phyloP scores from a whole-genome alignment of 2,888 invertebrate species.

The Neria commutata region DNA sequence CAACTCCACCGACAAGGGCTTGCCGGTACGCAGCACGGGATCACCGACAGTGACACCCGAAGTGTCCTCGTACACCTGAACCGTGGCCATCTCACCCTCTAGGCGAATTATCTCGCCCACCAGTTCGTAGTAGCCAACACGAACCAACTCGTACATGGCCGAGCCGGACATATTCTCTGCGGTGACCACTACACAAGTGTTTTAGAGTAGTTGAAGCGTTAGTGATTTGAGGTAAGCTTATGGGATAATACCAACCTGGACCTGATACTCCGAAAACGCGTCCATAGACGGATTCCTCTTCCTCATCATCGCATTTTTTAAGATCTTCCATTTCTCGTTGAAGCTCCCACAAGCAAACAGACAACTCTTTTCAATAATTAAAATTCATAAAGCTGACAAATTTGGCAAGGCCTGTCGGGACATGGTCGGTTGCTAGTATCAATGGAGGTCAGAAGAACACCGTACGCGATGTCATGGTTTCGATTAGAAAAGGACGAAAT shows the following conservation, averaged over 20 bases:
- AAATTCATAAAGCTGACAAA: too few relatives aligned
- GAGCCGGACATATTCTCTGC: constrained; percentile 98
- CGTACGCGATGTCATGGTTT: too few relatives aligned
- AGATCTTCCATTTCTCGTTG: too few relatives aligned
- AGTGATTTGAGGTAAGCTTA: not conserved
- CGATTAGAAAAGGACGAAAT: too few relatives aligned
- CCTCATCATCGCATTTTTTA: constrained; percentile 63
- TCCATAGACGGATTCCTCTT: constrained; percentile 85
- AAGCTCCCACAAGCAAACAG: too few relatives aligned
- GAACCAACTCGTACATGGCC: constrained; percentile 98
- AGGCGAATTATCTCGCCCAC: constrained; percentile 99
- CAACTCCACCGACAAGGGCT: constrained; percentile 95
- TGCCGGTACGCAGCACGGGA: constrained; percentile 95
- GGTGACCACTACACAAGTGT: constrained; percentile 85
- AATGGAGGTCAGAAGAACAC: too few relatives aligned
- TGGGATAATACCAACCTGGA: constrained; percentile 72
- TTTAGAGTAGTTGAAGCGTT: too few relatives aligned
- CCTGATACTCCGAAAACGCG: constrained; percentile 98
- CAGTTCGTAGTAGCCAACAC: constrained; percentile 94
- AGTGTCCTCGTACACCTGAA: constrained; percentile 94
- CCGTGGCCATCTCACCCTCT: constrained; percentile 98
- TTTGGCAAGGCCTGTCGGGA: too few relatives aligned
- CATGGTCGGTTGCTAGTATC: too few relatives aligned
- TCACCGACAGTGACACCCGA: constrained; percentile 99
- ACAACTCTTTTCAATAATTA: too few relatives aligned